Evolutionary conservation across 2,113 vertebrate genomes (phyloP), one percentile per base, ranked within the genome.

Genomic region (Rhagologus leucostigma): DNA sequence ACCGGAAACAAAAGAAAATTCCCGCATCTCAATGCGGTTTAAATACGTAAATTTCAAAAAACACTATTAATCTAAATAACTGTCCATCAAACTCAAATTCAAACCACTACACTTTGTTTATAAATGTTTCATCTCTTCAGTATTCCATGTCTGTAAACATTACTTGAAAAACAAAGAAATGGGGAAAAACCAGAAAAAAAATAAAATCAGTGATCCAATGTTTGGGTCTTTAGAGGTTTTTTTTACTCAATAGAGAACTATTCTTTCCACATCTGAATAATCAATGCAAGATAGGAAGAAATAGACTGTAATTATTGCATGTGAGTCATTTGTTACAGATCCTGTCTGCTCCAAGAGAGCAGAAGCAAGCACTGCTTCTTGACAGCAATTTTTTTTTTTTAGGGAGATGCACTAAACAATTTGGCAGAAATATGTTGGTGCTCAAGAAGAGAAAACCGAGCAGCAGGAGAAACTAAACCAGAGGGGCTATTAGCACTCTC

Each of bases 321-420:
- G 65, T n/a, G 52, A 93, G 84, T 90, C 70, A 96, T 97, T 96
- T 80, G 89, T 96, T 94, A 93, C 80, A 63, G 67, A 93, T 73
- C 49, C 73, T 79, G 79, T 87, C 85, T 67, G 80, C 84, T 89
- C 5, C 0, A n/a, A 67, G 80, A 69, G 81, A 93, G 70, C 55
- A 87, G 81, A 84, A 82, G 67, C 18, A 2, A 94, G 90, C 20
- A 24, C n/a, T 44, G 64, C 78, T 84, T 30, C 78, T 85, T 60
- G 73, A 92, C 93, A 95, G 62, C 62, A 59, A 64, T 73, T 52
- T 47, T 79, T 49, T 69, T 64, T 88, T 89, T 92, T 79, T 15
- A 86, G 88, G 53, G 39, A 60, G 50, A 63, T 53, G 57, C 63
- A 87, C 80, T 64, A 59, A 95, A 56, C 26, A 55, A 44, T 74